phyloP scores from a whole-genome alignment of 2,113 vertebrate genomes.

The Agapornis roseicollis region DNA sequence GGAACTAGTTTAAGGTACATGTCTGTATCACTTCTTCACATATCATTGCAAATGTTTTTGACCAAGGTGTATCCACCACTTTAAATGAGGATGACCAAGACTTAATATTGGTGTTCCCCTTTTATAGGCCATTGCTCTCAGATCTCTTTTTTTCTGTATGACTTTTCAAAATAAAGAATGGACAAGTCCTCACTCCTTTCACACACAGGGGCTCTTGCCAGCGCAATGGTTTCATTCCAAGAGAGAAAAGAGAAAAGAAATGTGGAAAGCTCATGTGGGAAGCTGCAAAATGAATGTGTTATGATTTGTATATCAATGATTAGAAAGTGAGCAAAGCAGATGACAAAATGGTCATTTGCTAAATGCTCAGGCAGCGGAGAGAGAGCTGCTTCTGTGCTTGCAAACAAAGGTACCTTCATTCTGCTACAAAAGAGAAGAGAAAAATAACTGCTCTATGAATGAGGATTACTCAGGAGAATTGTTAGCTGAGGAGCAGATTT shows the following conservation, averaged over 20 bases:
- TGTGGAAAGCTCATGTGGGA: not conserved
- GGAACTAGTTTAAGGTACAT: not conserved
- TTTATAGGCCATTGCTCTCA: not conserved
- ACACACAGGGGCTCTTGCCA: not conserved
- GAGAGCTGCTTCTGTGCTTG: not conserved
- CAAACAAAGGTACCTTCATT: not conserved
- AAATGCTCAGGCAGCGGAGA: not conserved
- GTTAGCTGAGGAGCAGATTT: not conserved
- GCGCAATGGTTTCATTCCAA: not conserved
- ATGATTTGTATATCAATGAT: not conserved
- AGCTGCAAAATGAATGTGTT: not conserved
- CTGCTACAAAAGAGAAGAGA: not conserved
- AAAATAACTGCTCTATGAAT: not conserved
- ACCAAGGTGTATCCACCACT: not conserved
- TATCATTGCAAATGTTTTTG: not conserved
- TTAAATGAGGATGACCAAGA: not conserved
- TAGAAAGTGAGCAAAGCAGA: not conserved
- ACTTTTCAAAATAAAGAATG: fast-evolving
- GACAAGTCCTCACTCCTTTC: not conserved
- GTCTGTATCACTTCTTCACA: not conserved
- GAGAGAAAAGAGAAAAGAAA: not conserved
- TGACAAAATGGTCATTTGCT: not conserved
- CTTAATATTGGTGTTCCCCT: not conserved
- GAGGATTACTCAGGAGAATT: not conserved
- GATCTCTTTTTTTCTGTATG: not conserved